phyloP scores from a whole-genome alignment of 2,888 invertebrate genomes.

The Drosophila testacea region DNA sequence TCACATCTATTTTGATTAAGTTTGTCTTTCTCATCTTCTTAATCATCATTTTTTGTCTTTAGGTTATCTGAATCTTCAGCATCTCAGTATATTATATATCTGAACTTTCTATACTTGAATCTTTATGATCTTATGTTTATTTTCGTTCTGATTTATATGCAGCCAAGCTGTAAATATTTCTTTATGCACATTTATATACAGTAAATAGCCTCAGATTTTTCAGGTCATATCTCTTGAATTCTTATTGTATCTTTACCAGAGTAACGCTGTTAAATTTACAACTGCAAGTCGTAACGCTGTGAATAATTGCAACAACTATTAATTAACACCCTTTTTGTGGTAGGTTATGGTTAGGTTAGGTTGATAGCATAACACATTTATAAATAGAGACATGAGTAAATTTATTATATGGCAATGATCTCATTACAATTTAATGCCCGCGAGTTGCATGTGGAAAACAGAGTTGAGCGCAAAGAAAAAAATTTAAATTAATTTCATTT shows the following conservation, averaged over 20 bases:
- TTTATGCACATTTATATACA: not conserved
- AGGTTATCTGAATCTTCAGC: too few species aligned
- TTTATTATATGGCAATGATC: conserved; percentile 76
- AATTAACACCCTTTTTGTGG: conserved; percentile 58
- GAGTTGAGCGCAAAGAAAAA: conserved; percentile 26
- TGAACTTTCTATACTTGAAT: not conserved
- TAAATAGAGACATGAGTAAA: conserved; percentile 73
- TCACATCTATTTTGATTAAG: too few species aligned
- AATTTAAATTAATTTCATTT: conserved; percentile 80
- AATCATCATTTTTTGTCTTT: too few species aligned
- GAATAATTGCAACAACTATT: conserved; percentile 12
- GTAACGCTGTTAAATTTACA: conserved; percentile 1
- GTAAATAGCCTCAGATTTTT: too few species aligned
- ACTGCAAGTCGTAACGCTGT: conserved; percentile 1
- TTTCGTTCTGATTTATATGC: not conserved
- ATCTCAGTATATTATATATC: too few species aligned
- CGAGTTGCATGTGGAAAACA: conserved; percentile 25
- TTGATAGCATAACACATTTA: conserved; percentile 61
- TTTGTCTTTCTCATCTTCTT: too few species aligned
- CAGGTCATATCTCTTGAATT: not conserved
- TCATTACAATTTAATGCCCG: conserved; percentile 74
- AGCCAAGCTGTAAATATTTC: too few species aligned
- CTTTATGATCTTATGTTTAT: not conserved
- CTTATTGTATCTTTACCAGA: not conserved
- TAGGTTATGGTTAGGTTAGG: conserved; percentile 44